Conservation (phyloP, 2,888 invertebrate genomes). For the Eutolmus rufibarbis region DNA sequence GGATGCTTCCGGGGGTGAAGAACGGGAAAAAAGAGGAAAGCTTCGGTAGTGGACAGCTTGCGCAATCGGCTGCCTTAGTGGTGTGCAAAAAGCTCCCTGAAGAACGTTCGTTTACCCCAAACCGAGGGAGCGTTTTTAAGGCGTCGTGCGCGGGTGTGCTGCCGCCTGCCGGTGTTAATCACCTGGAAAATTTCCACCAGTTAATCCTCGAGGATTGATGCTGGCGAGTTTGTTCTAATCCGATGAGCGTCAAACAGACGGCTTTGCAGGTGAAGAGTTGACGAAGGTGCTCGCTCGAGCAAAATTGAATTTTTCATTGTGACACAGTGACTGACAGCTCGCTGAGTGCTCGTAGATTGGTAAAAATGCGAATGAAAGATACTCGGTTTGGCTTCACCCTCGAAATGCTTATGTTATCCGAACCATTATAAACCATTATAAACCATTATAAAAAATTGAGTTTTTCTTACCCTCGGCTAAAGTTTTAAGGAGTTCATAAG, state of each 20-base stretch:
- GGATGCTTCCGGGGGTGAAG: background rate
- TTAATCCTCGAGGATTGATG: conserved; percentile 12
- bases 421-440: too few species aligned
- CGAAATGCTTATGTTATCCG: too few species aligned
- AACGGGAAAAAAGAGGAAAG: background rate
- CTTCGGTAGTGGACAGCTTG: conserved; percentile 45
- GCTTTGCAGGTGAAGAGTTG: background rate
- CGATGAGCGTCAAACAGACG: background rate
- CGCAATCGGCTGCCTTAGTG: conserved; percentile 41
- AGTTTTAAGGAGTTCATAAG: too few species aligned
- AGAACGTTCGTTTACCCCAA: conserved; percentile 50
- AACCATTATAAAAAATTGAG: too few species aligned
- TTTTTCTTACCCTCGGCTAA: too few species aligned
- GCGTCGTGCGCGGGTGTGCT: background rate
- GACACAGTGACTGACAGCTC: background rate
- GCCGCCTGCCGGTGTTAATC: conserved; percentile 12
- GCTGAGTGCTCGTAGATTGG: background rate
- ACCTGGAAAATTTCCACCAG: background rate
- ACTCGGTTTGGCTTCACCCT: background rate
- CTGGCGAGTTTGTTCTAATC: background rate
- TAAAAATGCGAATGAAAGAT: background rate
- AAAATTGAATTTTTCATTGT: background rate
- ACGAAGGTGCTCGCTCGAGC: background rate
- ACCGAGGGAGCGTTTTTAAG: background rate
- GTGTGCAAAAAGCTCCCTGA: conserved; percentile 44